Percentiles rank a stretch among this genome's conserved stretches.
phyloP scores from a whole-genome alignment of 2,797 vertebrate genomes.

The Lacerta viridis region DNA sequence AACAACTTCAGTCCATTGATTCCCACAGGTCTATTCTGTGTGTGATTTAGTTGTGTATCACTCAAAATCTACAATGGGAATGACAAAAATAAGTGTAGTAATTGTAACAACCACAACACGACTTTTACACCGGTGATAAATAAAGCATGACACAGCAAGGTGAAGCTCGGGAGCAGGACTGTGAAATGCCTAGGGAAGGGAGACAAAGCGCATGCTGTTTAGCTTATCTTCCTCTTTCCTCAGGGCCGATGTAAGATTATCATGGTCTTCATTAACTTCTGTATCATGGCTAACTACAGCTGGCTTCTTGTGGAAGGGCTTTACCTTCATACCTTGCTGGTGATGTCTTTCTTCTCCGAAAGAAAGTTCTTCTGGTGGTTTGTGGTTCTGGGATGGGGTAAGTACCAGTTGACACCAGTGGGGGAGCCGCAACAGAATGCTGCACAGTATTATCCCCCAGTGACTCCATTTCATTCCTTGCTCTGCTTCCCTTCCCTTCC shows the following conservation, averaged over 20 bases:
- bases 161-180: not conserved
- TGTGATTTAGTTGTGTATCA: no score
- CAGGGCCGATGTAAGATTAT: constrained; percentile 91
- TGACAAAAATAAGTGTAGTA: not conserved
- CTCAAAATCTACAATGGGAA: no score
- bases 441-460: not conserved
- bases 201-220: constrained; percentile 53
- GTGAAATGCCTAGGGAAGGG: not conserved
- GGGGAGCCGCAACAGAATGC: not conserved
- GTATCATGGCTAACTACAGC: constrained; percentile 95
- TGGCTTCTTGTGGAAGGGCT: constrained; percentile 95
- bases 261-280: constrained; percentile 93
- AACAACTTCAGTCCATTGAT: no score
- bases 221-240: constrained; percentile 60
- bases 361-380: constrained; percentile 90
- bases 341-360: constrained; percentile 91
- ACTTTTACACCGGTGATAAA: not conserved
- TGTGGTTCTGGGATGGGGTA: constrained; percentile 93
- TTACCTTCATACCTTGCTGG: constrained; percentile 93
- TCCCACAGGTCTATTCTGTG: no score
- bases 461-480: not conserved
- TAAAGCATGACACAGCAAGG: not conserved
- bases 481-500: not conserved
- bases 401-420: not conserved
- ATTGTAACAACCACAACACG: no score